Percentiles rank a stretch among this genome's conserved stretches.
phyloP scores from a whole-genome alignment of 1,140 invertebrate genomes.

The Chelonus insularis region DNA sequence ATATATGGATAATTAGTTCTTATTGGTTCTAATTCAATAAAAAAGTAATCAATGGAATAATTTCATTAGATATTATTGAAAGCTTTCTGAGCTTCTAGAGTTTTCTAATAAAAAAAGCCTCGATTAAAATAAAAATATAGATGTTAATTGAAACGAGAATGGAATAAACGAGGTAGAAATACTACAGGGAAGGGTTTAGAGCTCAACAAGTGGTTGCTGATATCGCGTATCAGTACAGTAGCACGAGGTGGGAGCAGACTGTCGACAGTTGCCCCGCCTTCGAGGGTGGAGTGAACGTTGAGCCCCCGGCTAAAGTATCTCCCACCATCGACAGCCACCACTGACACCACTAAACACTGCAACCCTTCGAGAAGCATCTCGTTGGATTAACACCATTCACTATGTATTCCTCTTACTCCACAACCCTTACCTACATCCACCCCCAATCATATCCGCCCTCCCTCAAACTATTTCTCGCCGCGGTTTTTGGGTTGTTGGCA shows the following conservation, averaged over 20 bases:
- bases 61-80: too few relatives aligned
- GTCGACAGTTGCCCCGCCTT: conserved; percentile 46
- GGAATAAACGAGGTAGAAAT: conserved; percentile 34
- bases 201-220: conserved; percentile 59
- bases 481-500: conserved; percentile 19
- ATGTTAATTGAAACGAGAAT: conserved; percentile 23
- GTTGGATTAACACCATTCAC: conserved; percentile 33
- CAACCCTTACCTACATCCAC: not conserved
- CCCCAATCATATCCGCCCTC: not conserved
- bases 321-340: conserved; percentile 26
- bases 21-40: too few relatives aligned
- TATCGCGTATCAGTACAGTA: conserved; percentile 56
- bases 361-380: conserved; percentile 32
- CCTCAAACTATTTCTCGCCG: not conserved
- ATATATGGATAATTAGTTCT: too few relatives aligned
- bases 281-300: conserved; percentile 47
- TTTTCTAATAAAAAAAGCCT: not conserved
- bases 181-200: conserved; percentile 24
- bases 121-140: conserved; percentile 39
- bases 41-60: too few relatives aligned
- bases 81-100: too few relatives aligned
- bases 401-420: conserved; percentile 2
- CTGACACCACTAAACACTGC: conserved; percentile 21
- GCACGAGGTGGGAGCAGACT: conserved; percentile 35
- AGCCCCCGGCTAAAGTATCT: conserved; percentile 35